Base-by-base conservation (phyloP, 2,797 vertebrate species). In the Chiloscyllium punctatum region DNA sequence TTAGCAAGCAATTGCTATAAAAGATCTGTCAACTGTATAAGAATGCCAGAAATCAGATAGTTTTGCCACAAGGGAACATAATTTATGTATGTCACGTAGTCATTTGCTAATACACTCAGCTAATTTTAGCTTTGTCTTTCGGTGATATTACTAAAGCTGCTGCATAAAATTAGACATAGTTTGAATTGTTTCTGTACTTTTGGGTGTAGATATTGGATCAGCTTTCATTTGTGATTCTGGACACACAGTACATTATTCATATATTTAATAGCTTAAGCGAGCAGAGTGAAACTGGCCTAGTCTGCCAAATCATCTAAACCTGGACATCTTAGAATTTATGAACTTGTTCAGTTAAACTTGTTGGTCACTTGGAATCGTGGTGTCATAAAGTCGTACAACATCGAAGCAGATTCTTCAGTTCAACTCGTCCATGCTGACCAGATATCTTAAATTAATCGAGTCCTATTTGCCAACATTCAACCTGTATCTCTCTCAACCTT, bases 11-110 rank as follows among this genome's bases (percentile, higher is more conserved):
- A 27, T 74, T 95, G 48, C n/a, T 71, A 95, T 77, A 74, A 95
- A 95, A 57, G 53, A 95, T 95, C 71, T 74, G 94, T 95, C 94
- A 95, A 95, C 94, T 15, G 71, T n/a, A 57, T 5, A 51, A 27
- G 23, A 74, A 94, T 94, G 72, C 53, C 42, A 27, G 13, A 95
- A 77, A 77, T 95, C 94, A 95, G 94, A 95, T 95, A 74, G 53
- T 69, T 94, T 51, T 33, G 72, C 68, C 92, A 51, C 92, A 95
- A 16, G 77, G 13, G 27, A 77, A n/a, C 71, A 94, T 94, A 94
- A 94, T 72, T 94, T 72, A 37, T 30, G 13, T 48, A 37, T 69
- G 68, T 30, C 92, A 71, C 27, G 16, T 4, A 71, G 92, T 4
- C 37, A 30, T 62, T 90, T 90, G 87, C 4, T 42, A 95, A 21